Base-by-base conservation (phyloP, 2,113 vertebrate genomes). In the Podarcis raffonei region DNA sequence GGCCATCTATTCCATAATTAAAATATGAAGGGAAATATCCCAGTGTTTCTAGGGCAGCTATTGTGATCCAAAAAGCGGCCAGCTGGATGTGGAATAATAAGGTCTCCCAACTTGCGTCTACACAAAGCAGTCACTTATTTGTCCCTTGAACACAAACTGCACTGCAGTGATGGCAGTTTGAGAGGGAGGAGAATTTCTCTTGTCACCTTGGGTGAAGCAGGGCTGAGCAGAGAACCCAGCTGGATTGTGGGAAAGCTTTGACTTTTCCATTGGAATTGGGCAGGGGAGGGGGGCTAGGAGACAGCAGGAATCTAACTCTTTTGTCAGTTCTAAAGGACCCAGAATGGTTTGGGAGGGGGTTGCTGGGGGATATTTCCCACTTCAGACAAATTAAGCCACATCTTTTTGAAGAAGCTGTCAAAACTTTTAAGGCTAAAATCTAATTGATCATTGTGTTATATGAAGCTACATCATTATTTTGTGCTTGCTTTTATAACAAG, bases 51-150 rank as follows among this genome's bases (percentile, higher is more conserved):
- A 82, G 81, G 81, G 5, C 81, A 77, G 71, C 81, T 53, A 66
- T 83, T 88, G 81, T 88, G 59, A 68, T 53, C 72, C 62, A 27
- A 48, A 88, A 72, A 32, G 35, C 27, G 27, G 48, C 66, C 57
- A 74, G 80, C 79, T 88, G 87, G 79, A 65, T 9, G 48, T 37
- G 16, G 69, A 57, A 59, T 75, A 85, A 84, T 84, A 84, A 85
- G 72, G 72, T 27, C 8, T 22, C 53, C 83, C 69, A 15, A 30
- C n/a, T n/a, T n/a, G n/a, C n/a, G n/a, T n/a, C n/a, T n/a, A n/a
- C n/a, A n/a, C 48, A 75, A 75, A 27, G 39, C 25, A 20, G 22
- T 75, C 13, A 12, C 42, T 35, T n/a, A 22, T 53, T 84, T 84
- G 76, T 25, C n/a, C 42, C 32, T 71, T 27, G 23, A 8, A 13